phyloP scores from a whole-genome alignment of 1,140 invertebrate species.

The Platyura marginata region DNA sequence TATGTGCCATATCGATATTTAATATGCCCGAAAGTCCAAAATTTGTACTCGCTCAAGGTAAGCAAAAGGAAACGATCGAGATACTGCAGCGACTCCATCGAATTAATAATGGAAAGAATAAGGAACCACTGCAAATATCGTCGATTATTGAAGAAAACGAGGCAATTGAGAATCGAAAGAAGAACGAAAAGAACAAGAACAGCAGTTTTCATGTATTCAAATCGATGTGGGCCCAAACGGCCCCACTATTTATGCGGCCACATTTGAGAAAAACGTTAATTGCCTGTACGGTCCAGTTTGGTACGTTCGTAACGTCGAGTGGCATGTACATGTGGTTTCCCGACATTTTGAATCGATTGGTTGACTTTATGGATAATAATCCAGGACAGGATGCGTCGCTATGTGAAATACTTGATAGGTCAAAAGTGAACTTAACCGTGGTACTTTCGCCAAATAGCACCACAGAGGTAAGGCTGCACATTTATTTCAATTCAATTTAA shows the following conservation, averaged over 20 bases:
- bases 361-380: conserved; percentile 13
- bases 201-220: not conserved
- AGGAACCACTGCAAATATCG: conserved; percentile 6
- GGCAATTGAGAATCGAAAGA: not conserved
- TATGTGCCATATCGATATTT: conserved; percentile 33
- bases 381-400: conserved; percentile 6
- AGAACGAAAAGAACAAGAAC: not conserved
- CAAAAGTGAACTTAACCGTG: not conserved
- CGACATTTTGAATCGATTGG: conserved; percentile 27
- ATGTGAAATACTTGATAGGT: conserved; percentile 9
- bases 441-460: not conserved
- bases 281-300: conserved; percentile 28
- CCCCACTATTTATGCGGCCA: conserved; percentile 25
- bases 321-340: conserved; percentile 33
- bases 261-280: conserved; percentile 26
- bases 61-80: conserved; percentile 29
- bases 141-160: conserved; percentile 1
- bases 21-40: conserved; percentile 54
- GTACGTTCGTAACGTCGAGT: conserved; percentile 28
- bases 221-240: conserved; percentile 27
- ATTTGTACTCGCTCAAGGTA: conserved; percentile 35
- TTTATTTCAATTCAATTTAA: too few relatives aligned
- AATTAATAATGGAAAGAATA: conserved; percentile 28
- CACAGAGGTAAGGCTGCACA: too few relatives aligned
- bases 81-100: conserved; percentile 34